Evolutionary conservation across 2,113 vertebrate genomes (phyloP).

Genomic region (Notothenia rossii): DNA sequence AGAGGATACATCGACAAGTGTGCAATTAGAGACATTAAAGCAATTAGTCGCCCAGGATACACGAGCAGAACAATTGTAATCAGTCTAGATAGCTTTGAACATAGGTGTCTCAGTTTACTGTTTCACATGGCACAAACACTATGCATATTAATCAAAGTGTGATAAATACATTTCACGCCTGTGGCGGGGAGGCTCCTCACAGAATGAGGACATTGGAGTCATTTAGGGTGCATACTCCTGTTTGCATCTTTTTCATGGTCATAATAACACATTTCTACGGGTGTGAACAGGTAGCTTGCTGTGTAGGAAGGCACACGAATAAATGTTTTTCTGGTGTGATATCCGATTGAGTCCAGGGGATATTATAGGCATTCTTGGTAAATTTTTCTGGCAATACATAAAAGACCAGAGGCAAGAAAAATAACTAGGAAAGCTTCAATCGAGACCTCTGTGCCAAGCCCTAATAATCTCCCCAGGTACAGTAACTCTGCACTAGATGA

Average conservation of each 20-base stretch:
- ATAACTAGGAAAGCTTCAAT: conserved; percentile 36
- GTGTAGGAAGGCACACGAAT: conserved; percentile 20
- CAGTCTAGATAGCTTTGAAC: conserved; percentile 52
- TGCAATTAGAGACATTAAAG: conserved; percentile 51
- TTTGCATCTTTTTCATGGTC: conserved; percentile 16
- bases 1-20: conserved; percentile 38
- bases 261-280: conserved; percentile 11
- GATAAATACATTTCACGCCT: conserved; percentile 36
- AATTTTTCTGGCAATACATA: conserved; percentile 56
- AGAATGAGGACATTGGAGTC: neutral
- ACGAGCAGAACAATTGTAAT: conserved; percentile 52
- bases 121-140: conserved; percentile 20
- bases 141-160: conserved; percentile 54
- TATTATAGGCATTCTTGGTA: conserved; percentile 53
- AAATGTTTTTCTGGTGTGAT: conserved; percentile 16
- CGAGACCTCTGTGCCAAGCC: conserved; percentile 32
- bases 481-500: conserved; percentile 16
- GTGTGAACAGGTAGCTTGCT: conserved; percentile 9
- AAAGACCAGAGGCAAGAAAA: conserved; percentile 44
- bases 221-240: neutral
- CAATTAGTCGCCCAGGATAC: conserved; percentile 56
- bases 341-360: conserved; percentile 23
- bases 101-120: conserved; percentile 26
- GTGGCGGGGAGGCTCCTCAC: neutral
- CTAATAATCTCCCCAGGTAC: conserved; percentile 65